phyloP scores from a whole-genome alignment of 2,797 vertebrate species.

The Manis javanica region DNA sequence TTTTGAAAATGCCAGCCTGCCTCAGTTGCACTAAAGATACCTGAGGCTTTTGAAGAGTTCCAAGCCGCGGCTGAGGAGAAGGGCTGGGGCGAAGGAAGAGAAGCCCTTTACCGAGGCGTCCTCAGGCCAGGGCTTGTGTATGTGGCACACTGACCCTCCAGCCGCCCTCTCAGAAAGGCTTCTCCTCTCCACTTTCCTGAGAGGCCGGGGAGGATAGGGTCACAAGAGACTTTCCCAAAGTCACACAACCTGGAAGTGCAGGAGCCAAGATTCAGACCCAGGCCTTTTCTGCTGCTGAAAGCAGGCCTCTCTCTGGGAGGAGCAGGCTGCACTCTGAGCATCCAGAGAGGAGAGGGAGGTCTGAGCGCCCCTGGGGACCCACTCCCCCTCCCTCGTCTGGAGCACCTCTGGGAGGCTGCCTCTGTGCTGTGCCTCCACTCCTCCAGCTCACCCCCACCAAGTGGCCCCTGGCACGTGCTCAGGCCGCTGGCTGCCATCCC shows the following conservation, averaged over 20 bases:
- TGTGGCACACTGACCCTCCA: background rate
- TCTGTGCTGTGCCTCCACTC: background rate
- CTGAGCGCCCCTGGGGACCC: background rate
- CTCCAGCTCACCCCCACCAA: background rate
- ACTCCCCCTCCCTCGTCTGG: background rate
- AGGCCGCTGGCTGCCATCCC: background rate
- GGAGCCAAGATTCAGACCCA: background rate
- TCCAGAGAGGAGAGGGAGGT: background rate
- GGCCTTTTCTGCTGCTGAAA: too few relatives aligned
- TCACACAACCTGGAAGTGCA: background rate
- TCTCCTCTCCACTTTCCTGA: background rate
- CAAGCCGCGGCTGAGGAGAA: background rate
- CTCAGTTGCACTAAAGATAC: background rate
- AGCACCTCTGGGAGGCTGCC: background rate
- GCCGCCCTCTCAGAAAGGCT: background rate
- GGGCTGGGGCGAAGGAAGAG: background rate
- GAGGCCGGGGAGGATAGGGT: background rate
- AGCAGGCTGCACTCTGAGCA: background rate
- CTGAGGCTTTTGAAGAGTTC: background rate
- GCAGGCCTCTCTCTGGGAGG: background rate
- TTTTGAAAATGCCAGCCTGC: background rate
- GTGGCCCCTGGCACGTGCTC: accelerated
- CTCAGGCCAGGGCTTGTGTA: background rate
- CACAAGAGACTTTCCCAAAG: background rate
- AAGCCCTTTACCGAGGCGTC: background rate